Base-by-base conservation (phyloP, 2,888 invertebrate genomes). In the Hemaris fuciformis region DNA sequence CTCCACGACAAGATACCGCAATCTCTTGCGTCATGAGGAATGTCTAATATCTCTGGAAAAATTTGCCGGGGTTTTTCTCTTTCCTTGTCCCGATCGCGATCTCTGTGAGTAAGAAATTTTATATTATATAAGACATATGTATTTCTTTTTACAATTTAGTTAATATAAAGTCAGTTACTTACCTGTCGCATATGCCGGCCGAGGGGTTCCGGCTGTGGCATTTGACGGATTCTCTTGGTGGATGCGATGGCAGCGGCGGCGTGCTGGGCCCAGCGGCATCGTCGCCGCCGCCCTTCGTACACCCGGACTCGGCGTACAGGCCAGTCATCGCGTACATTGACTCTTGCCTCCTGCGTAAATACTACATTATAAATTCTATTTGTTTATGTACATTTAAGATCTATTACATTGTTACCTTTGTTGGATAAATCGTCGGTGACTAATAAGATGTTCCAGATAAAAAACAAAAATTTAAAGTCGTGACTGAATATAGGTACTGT, bases 311-410 rank as follows among this genome's bases (percentile, higher is more conserved):
- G 65, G 96, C 96, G 84, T 97, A 97, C 64, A 97, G 92, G 31
- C 97, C 97, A 48, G 97, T 97, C 96, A 97, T 96, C 71, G 97
- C 96, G 87, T 97, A 97, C 96, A 97, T 97, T 77, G 97, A 97
- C 87, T 97, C 97, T 93, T 97, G 97, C 86, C 96, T 94, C 81
- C 96, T 94, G 85, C 4, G 53, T 27, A 15, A 10, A 31, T 3
- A 53, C 8, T 15, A 27, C 18, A 5, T 27, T 18, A 31, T 18
- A 20, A 15, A 18, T 53, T 31, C 18, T 3, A 15, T 18, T 31
- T 27, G 25, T 27, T 53, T 7, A 18, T 53, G 53, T 53, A 53
- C 6, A 8, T 27, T 3, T 27, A 31, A 27, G 0, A 31, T 27
- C 18, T 10, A 31, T 31, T 53, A 4, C 18, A 31, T 53, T 53